Base-by-base conservation (phyloP, 2,888 invertebrate genomes). In the Portevinia maculata region DNA sequence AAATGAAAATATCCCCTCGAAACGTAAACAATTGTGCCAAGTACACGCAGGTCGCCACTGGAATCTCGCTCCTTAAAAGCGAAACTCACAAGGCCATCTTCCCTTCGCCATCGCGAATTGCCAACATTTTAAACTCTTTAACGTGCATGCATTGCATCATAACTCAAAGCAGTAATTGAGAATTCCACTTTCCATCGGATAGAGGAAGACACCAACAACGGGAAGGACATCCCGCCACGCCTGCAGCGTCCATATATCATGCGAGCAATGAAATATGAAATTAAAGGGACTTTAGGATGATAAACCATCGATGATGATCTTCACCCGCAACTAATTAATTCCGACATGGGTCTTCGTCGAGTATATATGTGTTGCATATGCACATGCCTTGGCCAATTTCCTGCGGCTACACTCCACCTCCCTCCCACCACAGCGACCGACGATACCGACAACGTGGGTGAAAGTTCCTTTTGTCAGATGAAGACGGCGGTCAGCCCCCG, bases 241-340 rank as follows among this genome's bases (percentile, higher is more conserved):
- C 83, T 52, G 67, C 67, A 73, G 59, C 13, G 55, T 11, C 60
- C 41, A 78, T 73, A 62, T 7, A 83, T 78, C 78, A 83, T 37
- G 9, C 44, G 15, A 53, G 44, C 83, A 83, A 73, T 73, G 83
- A 83, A 83, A 83, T 83, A 71, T 78, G 53, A 71, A 83, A 83
- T 83, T 67, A 78, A 83, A 78, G 71, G 60, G 71, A 78, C 71
- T 83, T 78, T 78, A 83, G 46, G 53, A 83, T 44, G 64, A 78
- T 78, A 78, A 83, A 83, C 71, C 78, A 67, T 74, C 69, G 84
- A 84, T 79, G 84, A 84, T 79, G 84, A 84, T 84, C 84, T 79
- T 73, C 84, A 79, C 84, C 84, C 79, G 84, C 79, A 73, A 79
- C 84, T 84, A 84, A 84, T 84, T 84, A 84, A 84, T 84, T 84